Base-by-base conservation (phyloP, 35 echinoderm and acorn worm species). In the Antedon bifida region DNA sequence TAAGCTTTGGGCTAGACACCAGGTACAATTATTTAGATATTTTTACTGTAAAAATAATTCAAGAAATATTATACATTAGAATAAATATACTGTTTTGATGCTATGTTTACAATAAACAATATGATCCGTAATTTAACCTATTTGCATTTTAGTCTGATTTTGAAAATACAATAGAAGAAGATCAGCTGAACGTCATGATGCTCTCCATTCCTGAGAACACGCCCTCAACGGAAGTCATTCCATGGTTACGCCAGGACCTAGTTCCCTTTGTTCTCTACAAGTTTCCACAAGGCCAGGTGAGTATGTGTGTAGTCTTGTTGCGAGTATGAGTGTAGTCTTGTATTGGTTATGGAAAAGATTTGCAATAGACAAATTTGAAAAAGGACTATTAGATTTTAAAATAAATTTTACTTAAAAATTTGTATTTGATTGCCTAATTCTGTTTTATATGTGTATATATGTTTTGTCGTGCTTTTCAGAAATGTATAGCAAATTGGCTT, bases 271-370 rank as follows among this genome's bases (percentile, higher is more conserved):
- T 91, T 30, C 74, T 75, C 30, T 78, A 85, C 16, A 76, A 82
- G n/a, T 91, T 91, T 80, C 86, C 83, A 35, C 73, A 64, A 36
- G 89, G 93, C 46, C 88, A 96, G 89, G 93, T 96, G 83, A 46
- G 79, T 30, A 75, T 76, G 13, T 19, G n/a, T n/a, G n/a, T n/a
- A n/a, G n/a, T n/a, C n/a, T n/a, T n/a, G n/a, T n/a, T n/a, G n/a
- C n/a, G n/a, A n/a, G n/a, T n/a, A n/a, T n/a, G n/a, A n/a, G n/a
- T n/a, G n/a, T n/a, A n/a, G n/a, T n/a, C n/a, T n/a, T n/a, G n/a
- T n/a, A n/a, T n/a, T n/a, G n/a, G n/a, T n/a, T n/a, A n/a, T n/a
- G n/a, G n/a, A n/a, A n/a, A n/a, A n/a, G n/a, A n/a, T n/a, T n/a
- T n/a, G n/a, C n/a, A n/a, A n/a, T n/a, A n/a, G n/a, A n/a, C n/a